Conservation (phyloP, 2,797 vertebrate species). For the Fratercula arctica region DNA sequence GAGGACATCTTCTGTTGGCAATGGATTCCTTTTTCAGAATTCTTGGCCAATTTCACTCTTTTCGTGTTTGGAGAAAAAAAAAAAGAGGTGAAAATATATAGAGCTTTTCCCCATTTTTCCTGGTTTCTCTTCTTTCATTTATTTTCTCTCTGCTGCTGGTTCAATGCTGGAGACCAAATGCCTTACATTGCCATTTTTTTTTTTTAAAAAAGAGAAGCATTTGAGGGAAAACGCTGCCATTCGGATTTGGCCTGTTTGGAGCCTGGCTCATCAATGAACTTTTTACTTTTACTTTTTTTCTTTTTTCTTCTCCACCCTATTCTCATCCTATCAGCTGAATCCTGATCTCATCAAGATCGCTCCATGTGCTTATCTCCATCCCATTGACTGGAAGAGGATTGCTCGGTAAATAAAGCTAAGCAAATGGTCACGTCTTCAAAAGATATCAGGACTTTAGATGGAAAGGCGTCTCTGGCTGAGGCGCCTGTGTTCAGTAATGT, state of each 20-base stretch:
- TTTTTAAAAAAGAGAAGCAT: not conserved
- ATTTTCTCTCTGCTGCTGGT: not conserved
- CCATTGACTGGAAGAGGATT: not conserved
- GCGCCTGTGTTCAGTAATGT: not conserved
- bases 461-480: not conserved
- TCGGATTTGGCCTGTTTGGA: not conserved
- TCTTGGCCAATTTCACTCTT: not conserved
- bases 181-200: not conserved
- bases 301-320: not conserved
- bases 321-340: not conserved
- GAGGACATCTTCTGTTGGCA: not conserved
- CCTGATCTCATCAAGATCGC: constrained; percentile 18
- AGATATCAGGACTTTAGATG: not conserved
- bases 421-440: constrained; percentile 24
- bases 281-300: constrained; percentile 8
- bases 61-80: not conserved
- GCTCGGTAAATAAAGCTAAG: not conserved
- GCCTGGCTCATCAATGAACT: not conserved
- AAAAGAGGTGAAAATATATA: not conserved
- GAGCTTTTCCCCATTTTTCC: accelerated
- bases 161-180: not conserved
- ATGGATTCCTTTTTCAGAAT: not conserved
- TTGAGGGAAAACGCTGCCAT: not conserved
- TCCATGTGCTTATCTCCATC: not conserved
- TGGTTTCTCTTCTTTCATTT: not conserved